A percentile compares a stretch with the other conserved stretches of the same genome.
phyloP scores from a whole-genome alignment of 2,888 invertebrate genomes.

The Tipula vernalis region DNA sequence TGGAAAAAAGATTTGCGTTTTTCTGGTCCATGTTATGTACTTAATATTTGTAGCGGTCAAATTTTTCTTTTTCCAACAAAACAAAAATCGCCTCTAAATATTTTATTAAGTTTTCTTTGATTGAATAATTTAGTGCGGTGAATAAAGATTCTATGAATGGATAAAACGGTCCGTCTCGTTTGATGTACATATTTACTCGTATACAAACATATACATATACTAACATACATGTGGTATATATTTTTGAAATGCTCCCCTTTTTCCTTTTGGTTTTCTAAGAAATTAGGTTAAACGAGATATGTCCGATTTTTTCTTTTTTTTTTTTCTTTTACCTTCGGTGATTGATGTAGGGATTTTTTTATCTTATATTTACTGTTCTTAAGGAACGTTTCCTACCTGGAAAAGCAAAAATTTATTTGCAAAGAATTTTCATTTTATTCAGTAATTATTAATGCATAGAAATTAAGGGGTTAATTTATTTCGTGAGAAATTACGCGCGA shows the following conservation, averaged over 20 bases:
- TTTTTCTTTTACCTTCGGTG: not conserved
- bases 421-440: not conserved
- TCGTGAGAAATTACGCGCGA: not conserved
- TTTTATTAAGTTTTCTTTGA: not conserved
- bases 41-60: not conserved
- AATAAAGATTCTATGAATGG: not conserved
- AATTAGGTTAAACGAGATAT: not conserved
- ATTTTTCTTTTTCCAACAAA: not conserved
- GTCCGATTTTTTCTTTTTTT: not conserved
- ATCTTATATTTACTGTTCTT: not conserved
- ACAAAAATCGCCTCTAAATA: not conserved
- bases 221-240: not conserved
- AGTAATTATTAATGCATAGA: not conserved
- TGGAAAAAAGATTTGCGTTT: not conserved
- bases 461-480: not conserved
- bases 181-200: not conserved
- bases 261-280: not conserved
- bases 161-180: not conserved
- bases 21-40: not conserved
- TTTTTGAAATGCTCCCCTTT: not conserved
- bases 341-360: not conserved
- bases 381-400: not conserved
- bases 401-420: not conserved
- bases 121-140: not conserved
- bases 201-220: not conserved